phyloP scores from a whole-genome alignment of 2,113 vertebrate genomes.

The Numida meleagris region DNA sequence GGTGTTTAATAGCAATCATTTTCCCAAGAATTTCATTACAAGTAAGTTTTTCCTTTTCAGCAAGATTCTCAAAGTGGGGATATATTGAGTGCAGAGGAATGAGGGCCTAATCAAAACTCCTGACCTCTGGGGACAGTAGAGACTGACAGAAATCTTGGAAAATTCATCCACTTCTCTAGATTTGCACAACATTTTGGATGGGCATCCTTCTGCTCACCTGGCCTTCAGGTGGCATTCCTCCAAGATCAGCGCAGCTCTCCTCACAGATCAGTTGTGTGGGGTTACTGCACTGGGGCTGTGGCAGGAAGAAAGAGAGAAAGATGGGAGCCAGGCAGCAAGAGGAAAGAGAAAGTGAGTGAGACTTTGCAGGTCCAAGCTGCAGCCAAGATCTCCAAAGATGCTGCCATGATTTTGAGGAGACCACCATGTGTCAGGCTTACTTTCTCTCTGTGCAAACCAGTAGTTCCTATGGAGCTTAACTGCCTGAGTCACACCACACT shows the following conservation, averaged over 20 bases:
- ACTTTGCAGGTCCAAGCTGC: background rate
- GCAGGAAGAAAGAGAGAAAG: background rate
- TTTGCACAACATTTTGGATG: background rate
- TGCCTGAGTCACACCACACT: background rate
- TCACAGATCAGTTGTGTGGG: background rate
- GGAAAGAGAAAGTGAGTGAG: background rate
- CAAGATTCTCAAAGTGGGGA: background rate
- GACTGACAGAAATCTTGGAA: background rate
- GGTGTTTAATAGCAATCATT: slow-evolving; percentile 34
- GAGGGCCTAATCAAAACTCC: background rate
- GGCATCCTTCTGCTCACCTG: background rate
- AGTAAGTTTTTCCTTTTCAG: slow-evolving; percentile 28
- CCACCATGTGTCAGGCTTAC: background rate
- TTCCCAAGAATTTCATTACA: background rate
- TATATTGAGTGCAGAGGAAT: background rate
- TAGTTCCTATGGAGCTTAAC: background rate
- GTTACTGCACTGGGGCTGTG: background rate
- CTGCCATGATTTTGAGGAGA: background rate
- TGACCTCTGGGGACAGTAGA: background rate
- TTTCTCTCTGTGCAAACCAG: background rate
- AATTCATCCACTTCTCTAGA: background rate
- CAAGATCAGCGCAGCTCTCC: background rate
- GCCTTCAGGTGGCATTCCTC: background rate
- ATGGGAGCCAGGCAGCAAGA: background rate
- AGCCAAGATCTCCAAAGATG: background rate